Evolutionary conservation across 2,797 vertebrate genomes (phyloP).

Genomic region (Pristis pectinata): DNA sequence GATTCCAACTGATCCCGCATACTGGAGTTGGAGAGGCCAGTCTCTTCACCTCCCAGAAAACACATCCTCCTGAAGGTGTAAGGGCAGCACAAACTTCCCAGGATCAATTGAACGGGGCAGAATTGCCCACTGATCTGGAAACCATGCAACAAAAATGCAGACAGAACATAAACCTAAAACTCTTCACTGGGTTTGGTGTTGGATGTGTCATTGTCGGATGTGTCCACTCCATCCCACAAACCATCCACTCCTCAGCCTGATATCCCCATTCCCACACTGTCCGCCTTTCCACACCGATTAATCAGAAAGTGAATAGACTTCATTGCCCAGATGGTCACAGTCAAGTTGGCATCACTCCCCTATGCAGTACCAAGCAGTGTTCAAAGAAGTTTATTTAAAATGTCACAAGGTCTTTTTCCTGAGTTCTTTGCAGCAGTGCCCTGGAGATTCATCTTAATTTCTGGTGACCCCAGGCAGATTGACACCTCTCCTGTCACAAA

Average conservation of each 20-base stretch:
- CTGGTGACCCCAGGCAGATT: background rate
- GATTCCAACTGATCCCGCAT: conserved; percentile 57
- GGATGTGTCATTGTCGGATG: no score
- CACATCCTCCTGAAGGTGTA: conserved; percentile 51
- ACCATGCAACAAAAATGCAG: conserved; percentile 43
- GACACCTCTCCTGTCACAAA: background rate
- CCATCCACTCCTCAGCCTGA: background rate
- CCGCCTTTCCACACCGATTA: background rate
- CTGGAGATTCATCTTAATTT: background rate
- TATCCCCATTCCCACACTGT: background rate
- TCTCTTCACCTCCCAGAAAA: conserved; percentile 63
- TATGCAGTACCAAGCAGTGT: background rate
- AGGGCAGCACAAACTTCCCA: background rate
- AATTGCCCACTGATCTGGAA: conserved; percentile 47
- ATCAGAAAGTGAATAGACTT: background rate
- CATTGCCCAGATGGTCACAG: background rate
- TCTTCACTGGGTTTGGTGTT: no score
- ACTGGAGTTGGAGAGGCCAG: conserved; percentile 51
- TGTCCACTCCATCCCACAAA: background rate
- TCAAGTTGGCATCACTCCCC: background rate
- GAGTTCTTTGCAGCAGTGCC: background rate
- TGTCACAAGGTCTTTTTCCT: background rate
- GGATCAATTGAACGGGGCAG: conserved; percentile 42
- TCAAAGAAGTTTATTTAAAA: background rate
- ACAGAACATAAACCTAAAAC: background rate